Evolutionary conservation across 2,113 vertebrate genomes (phyloP).

Genomic region (Prochilodus magdalenae): DNA sequence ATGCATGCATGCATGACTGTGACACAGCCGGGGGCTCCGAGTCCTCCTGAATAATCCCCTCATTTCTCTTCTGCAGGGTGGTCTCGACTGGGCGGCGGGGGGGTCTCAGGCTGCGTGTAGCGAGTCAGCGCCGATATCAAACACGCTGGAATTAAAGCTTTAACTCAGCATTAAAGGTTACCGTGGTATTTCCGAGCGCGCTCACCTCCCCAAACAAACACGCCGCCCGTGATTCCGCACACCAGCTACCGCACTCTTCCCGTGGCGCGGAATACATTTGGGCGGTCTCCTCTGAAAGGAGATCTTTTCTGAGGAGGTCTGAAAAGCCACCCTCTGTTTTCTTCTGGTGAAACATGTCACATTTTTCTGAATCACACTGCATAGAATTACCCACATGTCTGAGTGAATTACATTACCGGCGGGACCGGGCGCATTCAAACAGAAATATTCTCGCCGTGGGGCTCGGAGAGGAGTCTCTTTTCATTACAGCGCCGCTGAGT

Average conservation of each 20-base stretch:
- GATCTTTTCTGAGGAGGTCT: neutral
- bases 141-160: conserved; percentile 53
- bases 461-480: neutral
- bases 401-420: neutral
- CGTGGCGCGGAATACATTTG: neutral
- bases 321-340: neutral
- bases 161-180: conserved; percentile 43
- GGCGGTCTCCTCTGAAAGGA: neutral
- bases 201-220: neutral
- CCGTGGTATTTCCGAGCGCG: conserved; percentile 22
- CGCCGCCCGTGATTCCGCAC: neutral
- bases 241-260: neutral
- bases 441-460: conserved; percentile 9
- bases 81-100: neutral
- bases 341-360: neutral
- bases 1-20: conserved; percentile 10
- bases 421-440: neutral
- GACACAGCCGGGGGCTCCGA: neutral
- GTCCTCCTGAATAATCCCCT: conserved; percentile 16
- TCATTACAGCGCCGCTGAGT: conserved; percentile 2
- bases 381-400: conserved; percentile 3
- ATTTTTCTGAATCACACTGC: conserved; percentile 17
- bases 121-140: conserved; percentile 49
- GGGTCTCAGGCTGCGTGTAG: neutral
- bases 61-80: conserved; percentile 42